A percentile compares a stretch with the other conserved stretches of the same genome.
These are phyloP conservation scores for Nyctereutes procyonoides DNA, from an alignment of 2,113 vertebrate species.

Conservation along the genomic window DNA sequence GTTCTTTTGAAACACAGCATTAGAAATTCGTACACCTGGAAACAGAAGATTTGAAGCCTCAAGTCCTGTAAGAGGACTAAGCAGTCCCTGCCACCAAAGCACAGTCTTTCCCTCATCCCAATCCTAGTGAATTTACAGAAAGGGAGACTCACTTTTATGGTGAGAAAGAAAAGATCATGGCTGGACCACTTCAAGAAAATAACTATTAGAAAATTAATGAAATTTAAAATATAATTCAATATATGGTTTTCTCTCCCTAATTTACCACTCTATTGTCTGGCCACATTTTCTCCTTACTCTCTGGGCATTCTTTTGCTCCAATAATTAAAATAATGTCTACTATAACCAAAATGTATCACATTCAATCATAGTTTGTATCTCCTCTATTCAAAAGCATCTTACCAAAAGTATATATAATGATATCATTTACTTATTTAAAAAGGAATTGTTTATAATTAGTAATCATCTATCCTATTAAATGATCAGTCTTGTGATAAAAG, in stretches of 20 bases:
- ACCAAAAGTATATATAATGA: not conserved
- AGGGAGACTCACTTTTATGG: not conserved
- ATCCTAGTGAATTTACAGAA: not conserved
- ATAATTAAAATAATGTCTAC: not conserved
- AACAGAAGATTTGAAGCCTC: not conserved
- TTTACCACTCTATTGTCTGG: not conserved
- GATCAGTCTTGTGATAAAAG: not conserved
- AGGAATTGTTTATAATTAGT: slow-evolving; percentile 44
- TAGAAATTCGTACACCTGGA: not conserved
- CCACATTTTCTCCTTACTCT: not conserved
- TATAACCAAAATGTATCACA: not conserved
- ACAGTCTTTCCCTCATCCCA: not conserved
- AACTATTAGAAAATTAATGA: not conserved
- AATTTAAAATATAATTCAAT: not conserved
- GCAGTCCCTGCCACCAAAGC: not conserved
- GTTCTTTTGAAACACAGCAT: not conserved
- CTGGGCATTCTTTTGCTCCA: not conserved
- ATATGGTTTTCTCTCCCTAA: not conserved
- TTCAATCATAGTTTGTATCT: not conserved
- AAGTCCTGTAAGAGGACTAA: not conserved
- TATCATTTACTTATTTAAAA: not conserved
- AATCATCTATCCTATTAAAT: slow-evolving; percentile 64
- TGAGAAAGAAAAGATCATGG: not conserved
- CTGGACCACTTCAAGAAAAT: not conserved
- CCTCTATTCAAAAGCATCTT: not conserved